Percentiles rank a stretch among this genome's conserved stretches.
Evolutionary conservation across 2,888 invertebrate species (phyloP).

Genomic region (Furcula furcula): DNA sequence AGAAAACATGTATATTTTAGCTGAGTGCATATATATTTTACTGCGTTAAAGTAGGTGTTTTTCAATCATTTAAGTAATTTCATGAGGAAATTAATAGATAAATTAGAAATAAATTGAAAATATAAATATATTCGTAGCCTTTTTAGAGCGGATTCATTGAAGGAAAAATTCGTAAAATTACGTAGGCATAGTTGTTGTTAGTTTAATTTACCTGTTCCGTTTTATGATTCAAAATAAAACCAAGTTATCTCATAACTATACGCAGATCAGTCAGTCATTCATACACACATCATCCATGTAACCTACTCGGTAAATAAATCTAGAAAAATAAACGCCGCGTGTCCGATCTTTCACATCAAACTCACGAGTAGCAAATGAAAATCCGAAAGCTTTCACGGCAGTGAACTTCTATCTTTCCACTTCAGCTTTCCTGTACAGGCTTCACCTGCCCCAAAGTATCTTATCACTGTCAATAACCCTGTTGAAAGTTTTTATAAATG

Average conservation of each 20-base stretch:
- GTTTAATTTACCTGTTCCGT: constrained; percentile 12
- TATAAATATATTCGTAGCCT: constrained; percentile 18
- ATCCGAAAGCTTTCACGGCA: constrained; percentile 54
- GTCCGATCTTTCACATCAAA: constrained; percentile 15
- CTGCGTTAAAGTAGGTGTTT: constrained; percentile 22
- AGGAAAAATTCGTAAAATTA: constrained; percentile 12
- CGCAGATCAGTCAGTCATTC: constrained; percentile 40
- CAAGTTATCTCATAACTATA: constrained; percentile 35
- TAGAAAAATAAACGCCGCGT: constrained; percentile 19
- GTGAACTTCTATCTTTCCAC: constrained; percentile 55
- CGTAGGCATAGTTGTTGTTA: constrained; percentile 17
- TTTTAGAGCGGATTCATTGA: constrained; percentile 16
- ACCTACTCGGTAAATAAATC: constrained; percentile 14
- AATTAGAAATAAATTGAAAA: constrained; percentile 10
- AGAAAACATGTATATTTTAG: constrained; percentile 61
- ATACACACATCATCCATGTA: constrained; percentile 41
- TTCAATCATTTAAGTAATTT: background rate
- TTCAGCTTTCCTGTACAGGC: constrained; percentile 59
- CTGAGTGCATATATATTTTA: constrained; percentile 54
- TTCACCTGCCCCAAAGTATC: constrained; percentile 56
- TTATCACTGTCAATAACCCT: constrained; percentile 23
- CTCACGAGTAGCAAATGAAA: constrained; percentile 11
- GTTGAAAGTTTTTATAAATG: constrained; percentile 10
- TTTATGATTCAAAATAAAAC: constrained; percentile 12
- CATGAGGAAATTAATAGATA: constrained; percentile 7